Percentiles rank a stretch among this genome's conserved stretches.
These are phyloP conservation scores for Natator depressus DNA, from an alignment of 2,113 vertebrate species.

Conservation along the genomic window DNA sequence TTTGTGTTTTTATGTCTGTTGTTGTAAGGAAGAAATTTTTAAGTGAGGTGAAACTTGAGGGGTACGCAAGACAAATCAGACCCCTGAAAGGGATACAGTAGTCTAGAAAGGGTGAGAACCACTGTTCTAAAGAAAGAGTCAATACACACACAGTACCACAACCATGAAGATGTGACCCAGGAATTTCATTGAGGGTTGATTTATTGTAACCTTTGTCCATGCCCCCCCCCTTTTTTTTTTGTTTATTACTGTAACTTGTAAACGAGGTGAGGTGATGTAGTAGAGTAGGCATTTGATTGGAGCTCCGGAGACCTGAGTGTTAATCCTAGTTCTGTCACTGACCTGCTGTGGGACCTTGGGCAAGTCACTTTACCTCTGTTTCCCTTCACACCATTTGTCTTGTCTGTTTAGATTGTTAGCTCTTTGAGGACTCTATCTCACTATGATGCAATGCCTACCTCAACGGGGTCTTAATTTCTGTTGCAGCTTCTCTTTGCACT, in stretches of 20 bases:
- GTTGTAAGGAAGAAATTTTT: too few species aligned
- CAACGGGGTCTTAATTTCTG: neutral
- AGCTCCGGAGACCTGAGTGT: neutral
- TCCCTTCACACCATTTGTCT: neutral
- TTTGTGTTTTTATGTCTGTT: too few species aligned
- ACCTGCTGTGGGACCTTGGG: neutral
- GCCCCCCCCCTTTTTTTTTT: neutral
- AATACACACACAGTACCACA: neutral
- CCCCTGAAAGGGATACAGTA: too few species aligned
- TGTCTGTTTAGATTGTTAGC: neutral
- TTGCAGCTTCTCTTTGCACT: neutral
- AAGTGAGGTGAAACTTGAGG: too few species aligned
- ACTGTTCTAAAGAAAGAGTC: neutral
- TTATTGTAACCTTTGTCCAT: neutral
- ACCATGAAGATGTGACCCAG: neutral
- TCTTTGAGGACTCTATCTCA: neutral
- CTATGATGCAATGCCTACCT: neutral
- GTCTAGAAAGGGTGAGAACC: too few species aligned
- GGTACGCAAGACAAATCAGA: too few species aligned
- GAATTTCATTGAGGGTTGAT: neutral
- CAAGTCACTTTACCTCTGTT: neutral
- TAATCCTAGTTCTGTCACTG: neutral
- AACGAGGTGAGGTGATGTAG: neutral
- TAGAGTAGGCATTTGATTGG: neutral
- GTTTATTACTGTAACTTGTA: neutral